Base-by-base conservation (phyloP, 2,797 vertebrate genomes). In the Mionectes olivaceus region DNA sequence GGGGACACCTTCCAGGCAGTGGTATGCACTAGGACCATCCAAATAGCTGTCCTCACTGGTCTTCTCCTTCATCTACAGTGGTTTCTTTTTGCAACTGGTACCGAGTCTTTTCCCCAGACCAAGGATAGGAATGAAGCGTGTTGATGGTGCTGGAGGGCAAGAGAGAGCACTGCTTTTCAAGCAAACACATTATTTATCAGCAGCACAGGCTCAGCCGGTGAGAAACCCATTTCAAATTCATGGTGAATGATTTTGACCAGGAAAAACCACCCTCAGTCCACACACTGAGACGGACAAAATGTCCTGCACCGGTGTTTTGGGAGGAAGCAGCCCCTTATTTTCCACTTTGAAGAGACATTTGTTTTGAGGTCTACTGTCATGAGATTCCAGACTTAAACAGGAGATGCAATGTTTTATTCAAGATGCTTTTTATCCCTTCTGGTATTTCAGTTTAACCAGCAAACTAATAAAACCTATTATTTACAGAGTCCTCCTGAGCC, bases 391-490 rank as follows among this genome's bases (percentile, higher is more conserved):
- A 90, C 87, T 85, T 87, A 75, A 96, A 71, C 46, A 86, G 53
- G 61, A 95, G 74, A 81, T 23, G 16, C 92, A 83, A 94, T 96
- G 61, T 88, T 96, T 94, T 87, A 86, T 94, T 94, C 53, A 87
- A 81, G 85, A 75, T 91, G 60, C 33, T 83, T 94, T 94, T 81
- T 91, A 76, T 93, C 79, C 57, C 82, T 93, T 93, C 82, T 90
- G 87, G 76, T 94, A 61, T 77, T 92, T 70, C 64, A 44, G 47
- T 95, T 94, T 93, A 96, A 90, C 46, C 0, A 1, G 67, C 27
- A 94, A 95, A 91, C 91, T 83, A 88, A 91, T 93, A 89, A 95
- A 95, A 73, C 71, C 78, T 79, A 82, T 94, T 92, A 93, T 91
- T 95, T 96, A 79, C 86, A 83, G 75, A 90, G 71, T 43, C 56